Evolutionary conservation across 2,113 vertebrate species (phyloP).

Genomic region (Falcunculus frontatus): DNA sequence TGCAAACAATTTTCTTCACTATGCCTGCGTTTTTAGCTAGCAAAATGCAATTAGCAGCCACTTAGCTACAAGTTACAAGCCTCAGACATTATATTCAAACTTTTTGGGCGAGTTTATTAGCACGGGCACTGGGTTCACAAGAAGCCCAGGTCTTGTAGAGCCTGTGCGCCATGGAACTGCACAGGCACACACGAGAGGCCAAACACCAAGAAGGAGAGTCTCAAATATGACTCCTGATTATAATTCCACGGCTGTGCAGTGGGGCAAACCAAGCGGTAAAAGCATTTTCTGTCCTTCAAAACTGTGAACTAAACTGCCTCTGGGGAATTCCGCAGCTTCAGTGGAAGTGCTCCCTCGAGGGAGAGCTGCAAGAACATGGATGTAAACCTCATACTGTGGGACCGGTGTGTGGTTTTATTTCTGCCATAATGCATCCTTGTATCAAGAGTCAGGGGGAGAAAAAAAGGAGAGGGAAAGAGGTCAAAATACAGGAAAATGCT

Average conservation of each 20-base stretch:
- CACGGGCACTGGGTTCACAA: background rate
- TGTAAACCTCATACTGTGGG: background rate
- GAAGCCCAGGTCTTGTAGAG: background rate
- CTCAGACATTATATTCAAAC: background rate
- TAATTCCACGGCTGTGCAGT: background rate
- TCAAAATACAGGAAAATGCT: background rate
- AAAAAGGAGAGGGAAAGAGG: background rate
- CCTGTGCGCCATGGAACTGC: background rate
- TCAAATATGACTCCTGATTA: background rate
- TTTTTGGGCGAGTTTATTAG: background rate
- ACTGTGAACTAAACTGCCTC: background rate
- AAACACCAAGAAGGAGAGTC: background rate
- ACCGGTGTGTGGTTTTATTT: background rate
- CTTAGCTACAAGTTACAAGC: background rate
- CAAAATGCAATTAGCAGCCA: background rate
- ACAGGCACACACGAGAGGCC: rapidly evolving
- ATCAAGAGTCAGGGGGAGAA: background rate
- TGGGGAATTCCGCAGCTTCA: background rate
- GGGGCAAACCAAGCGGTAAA: background rate
- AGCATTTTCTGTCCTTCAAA: background rate
- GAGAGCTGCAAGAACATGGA: background rate
- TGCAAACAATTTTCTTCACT: background rate
- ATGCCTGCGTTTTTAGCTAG: background rate
- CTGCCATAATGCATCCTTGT: background rate
- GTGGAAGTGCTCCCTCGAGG: background rate